Evolutionary conservation across 2,113 vertebrate genomes (phyloP).

Genomic region (Gasterosteus aculeatus): DNA sequence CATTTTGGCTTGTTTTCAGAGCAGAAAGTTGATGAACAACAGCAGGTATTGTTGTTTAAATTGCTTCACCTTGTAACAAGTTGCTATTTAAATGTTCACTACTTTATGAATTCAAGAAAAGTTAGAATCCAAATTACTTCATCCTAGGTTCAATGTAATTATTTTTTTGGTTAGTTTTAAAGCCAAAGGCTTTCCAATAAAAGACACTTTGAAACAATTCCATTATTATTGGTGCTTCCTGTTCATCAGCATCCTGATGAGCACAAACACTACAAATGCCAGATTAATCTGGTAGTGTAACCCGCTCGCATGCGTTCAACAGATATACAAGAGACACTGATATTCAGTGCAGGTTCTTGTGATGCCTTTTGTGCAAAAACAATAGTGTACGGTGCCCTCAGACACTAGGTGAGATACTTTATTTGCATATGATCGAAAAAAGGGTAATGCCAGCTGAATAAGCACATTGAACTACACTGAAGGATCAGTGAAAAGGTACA

Average conservation of each 20-base stretch:
- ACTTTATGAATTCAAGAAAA: neutral
- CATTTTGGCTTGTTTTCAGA: neutral
- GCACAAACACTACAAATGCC: neutral
- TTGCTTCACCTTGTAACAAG: neutral
- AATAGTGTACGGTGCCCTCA: neutral
- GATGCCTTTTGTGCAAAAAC: neutral
- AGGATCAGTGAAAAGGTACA: neutral
- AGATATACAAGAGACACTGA: neutral
- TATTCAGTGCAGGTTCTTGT: neutral
- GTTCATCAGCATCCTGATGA: neutral
- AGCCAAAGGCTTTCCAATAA: too few relatives aligned
- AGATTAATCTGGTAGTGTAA: neutral
- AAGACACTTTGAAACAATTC: neutral
- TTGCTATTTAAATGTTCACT: neutral
- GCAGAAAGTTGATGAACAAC: neutral
- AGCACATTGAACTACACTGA: neutral
- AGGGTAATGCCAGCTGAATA: neutral
- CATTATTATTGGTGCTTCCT: neutral
- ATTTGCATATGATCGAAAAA: conserved; percentile 13
- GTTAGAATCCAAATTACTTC: neutral
- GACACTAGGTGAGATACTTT: neutral
- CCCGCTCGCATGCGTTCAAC: neutral
- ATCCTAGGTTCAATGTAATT: neutral
- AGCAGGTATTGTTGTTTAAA: neutral
- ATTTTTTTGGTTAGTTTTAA: neutral